A percentile compares a stretch with the other conserved stretches of the same genome.
Evolutionary conservation across 30 jellyfish, hydroid and myxozoan genomes (phyloP).

Genomic region (Catostylus mosaicus): DNA sequence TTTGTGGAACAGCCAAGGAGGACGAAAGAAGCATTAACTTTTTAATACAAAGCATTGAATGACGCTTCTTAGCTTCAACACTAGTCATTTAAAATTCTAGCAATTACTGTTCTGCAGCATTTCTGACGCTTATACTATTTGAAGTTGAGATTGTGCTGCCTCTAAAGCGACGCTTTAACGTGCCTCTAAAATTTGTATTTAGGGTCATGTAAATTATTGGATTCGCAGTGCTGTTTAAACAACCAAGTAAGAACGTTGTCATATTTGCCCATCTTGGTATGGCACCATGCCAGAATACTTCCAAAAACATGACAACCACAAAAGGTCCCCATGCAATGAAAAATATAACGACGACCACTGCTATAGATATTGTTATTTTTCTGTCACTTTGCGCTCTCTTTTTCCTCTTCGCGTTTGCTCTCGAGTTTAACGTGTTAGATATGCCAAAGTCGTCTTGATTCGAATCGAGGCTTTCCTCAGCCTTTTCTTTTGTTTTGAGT

Average conservation of each 20-base stretch:
- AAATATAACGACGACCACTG: conserved; percentile 32
- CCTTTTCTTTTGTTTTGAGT: conserved; percentile 11
- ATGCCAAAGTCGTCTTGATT: neutral
- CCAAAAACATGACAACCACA: conserved; percentile 72
- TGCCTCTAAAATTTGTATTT: conserved; percentile 45
- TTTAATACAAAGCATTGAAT: too few species aligned
- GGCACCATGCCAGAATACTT: conserved; percentile 6
- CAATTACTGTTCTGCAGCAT: too few species aligned
- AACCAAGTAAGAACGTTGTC: conserved; percentile 44
- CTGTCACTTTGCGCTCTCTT: conserved; percentile 7
- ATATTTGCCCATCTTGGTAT: conserved; percentile 58
- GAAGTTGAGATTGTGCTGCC: too few species aligned
- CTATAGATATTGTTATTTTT: conserved; percentile 60
- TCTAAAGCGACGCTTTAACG: too few species aligned
- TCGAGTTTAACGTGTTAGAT: neutral
- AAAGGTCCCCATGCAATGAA: conserved; percentile 88
- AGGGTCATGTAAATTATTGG: conserved; percentile 61
- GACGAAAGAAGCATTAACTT: too few species aligned
- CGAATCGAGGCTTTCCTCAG: neutral
- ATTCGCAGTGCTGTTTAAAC: conserved; percentile 66
- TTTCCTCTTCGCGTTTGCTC: neutral
- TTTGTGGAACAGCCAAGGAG: too few species aligned
- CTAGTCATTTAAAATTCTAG: too few species aligned
- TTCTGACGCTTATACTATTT: too few species aligned
- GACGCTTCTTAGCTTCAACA: too few species aligned